Evolutionary conservation across 2,797 vertebrate genomes (phyloP).

Genomic region (Onychomys leucogaster): DNA sequence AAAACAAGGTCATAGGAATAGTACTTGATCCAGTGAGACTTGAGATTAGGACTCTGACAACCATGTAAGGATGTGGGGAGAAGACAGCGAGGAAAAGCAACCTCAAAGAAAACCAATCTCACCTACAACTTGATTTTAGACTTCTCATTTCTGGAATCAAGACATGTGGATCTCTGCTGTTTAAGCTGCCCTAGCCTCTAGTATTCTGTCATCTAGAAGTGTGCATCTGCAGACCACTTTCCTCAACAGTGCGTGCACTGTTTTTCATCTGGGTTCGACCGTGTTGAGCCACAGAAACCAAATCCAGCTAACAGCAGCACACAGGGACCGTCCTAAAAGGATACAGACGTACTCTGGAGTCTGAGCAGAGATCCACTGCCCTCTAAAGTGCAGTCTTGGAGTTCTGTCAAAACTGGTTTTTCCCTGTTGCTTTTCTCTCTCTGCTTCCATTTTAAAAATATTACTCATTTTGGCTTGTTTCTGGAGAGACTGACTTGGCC

Average conservation of each 20-base stretch:
- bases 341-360: neutral
- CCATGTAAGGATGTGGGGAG: neutral
- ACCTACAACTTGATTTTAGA: neutral
- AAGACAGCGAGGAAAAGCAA: neutral
- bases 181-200: neutral
- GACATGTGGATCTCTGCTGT: neutral
- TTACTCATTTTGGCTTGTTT: neutral
- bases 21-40: neutral
- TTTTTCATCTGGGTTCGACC: neutral
- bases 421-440: neutral
- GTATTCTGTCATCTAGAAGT: neutral
- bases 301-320: neutral
- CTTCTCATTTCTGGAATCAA: neutral
- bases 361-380: neutral
- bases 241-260: neutral
- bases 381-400: neutral
- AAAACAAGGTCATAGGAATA: neutral
- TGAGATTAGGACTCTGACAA: neutral
- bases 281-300: slow-evolving; percentile 1
- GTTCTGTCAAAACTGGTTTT: neutral
- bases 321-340: neutral
- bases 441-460: neutral
- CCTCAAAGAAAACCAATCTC: neutral
- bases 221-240: neutral
- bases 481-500: neutral